Percentiles rank a stretch among this genome's conserved stretches.
phyloP scores from a whole-genome alignment of 1,140 invertebrate genomes.

The Grapholita molesta region DNA sequence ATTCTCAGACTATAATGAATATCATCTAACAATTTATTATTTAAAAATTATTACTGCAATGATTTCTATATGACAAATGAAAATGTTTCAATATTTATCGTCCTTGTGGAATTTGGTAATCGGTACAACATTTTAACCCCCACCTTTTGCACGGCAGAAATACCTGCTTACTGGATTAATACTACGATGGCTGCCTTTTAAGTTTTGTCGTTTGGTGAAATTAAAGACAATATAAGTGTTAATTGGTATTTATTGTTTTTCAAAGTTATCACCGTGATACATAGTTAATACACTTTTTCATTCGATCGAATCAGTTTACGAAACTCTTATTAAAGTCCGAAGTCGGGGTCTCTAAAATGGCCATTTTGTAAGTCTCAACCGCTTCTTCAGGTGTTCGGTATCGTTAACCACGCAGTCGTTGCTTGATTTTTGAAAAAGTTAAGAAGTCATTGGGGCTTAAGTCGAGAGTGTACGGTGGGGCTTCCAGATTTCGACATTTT shows the following conservation, averaged over 20 bases:
- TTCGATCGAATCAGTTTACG: slow-evolving; percentile 19
- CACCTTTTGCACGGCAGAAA: too few relatives aligned
- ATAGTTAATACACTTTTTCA: not conserved
- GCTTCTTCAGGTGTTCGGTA: slow-evolving; percentile 39
- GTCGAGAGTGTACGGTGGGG: slow-evolving; percentile 45
- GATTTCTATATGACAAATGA: too few relatives aligned
- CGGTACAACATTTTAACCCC: too few relatives aligned
- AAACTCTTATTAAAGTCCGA: slow-evolving; percentile 47
- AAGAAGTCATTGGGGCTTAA: slow-evolving; percentile 54
- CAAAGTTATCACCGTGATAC: too few relatives aligned
- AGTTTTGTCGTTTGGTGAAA: too few relatives aligned
- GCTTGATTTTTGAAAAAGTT: slow-evolving; percentile 15
- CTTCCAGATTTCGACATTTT: not conserved
- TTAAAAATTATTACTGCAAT: too few relatives aligned
- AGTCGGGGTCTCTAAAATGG: slow-evolving; percentile 44
- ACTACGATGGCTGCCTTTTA: too few relatives aligned
- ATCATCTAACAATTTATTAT: not conserved
- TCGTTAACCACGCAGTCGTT: slow-evolving; percentile 33
- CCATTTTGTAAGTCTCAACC: slow-evolving; percentile 41
- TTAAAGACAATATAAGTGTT: too few relatives aligned
- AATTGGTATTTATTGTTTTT: too few relatives aligned
- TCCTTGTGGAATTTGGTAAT: too few relatives aligned
- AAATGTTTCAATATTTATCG: too few relatives aligned
- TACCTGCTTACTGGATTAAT: too few relatives aligned
- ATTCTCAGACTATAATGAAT: not conserved